A percentile compares a stretch with the other conserved stretches of the same genome.
Evolutionary conservation across 2,797 vertebrate genomes (phyloP).

Genomic region (Notamacropus eugenii): DNA sequence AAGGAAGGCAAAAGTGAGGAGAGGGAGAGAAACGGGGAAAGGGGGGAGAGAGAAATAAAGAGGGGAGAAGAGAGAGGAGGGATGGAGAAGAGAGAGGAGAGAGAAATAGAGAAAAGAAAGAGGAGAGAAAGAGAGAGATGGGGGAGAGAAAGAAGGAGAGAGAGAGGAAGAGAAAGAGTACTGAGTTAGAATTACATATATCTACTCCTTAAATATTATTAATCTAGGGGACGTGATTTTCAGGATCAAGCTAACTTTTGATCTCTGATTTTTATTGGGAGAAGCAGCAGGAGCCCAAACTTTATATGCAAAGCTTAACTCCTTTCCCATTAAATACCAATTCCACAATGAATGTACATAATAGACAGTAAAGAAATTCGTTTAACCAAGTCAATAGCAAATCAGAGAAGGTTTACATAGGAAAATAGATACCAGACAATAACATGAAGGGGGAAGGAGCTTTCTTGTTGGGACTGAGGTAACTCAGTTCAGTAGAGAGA

Average conservation of each 20-base stretch:
- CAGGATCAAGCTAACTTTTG: background rate
- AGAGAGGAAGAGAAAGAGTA: background rate
- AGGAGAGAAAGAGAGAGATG: no score
- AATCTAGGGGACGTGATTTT: background rate
- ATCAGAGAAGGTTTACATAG: background rate
- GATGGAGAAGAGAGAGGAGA: no score
- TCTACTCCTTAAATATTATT: background rate
- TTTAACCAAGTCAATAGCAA: background rate
- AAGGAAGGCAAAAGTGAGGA: background rate
- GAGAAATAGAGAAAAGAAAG: no score
- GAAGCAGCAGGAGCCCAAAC: background rate
- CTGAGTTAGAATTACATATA: background rate
- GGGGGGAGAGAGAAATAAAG: no score
- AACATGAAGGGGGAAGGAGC: background rate
- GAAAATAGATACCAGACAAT: background rate
- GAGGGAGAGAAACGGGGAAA: background rate
- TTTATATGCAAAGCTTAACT: background rate
- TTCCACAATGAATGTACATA: background rate
- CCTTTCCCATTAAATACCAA: background rate
- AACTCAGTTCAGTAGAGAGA: background rate
- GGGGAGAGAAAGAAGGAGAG: no score
- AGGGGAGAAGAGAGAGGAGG: no score
- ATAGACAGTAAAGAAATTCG: background rate
- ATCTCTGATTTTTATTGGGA: background rate
- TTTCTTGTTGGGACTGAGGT: background rate